Evolutionary conservation across 2,888 invertebrate genomes (phyloP).

Genomic region (Gibbula magus): DNA sequence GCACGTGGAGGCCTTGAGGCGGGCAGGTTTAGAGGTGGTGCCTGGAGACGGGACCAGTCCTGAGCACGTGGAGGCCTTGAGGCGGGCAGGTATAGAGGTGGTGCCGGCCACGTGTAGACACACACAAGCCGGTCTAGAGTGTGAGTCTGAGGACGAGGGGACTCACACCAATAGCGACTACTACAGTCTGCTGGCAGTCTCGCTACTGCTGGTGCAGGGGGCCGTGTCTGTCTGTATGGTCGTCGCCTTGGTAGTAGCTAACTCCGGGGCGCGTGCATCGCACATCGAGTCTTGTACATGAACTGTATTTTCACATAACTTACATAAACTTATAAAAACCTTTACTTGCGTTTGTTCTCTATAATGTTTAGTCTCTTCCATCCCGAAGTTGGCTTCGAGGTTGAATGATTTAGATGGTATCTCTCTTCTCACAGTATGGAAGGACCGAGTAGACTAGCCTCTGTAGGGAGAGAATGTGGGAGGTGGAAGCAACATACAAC

Average conservation of each 20-base stretch:
- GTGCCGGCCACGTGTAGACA: background rate
- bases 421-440: no score
- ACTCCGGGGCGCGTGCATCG: background rate
- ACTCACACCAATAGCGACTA: background rate
- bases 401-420: no score
- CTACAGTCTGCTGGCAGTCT: background rate
- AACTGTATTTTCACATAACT: background rate
- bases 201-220: background rate
- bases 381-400: no score
- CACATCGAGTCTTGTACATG: background rate
- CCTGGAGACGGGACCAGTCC: background rate
- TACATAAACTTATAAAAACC: background rate
- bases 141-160: background rate
- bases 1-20: background rate
- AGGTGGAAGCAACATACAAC: no score
- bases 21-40: background rate
- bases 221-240: background rate
- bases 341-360: no score
- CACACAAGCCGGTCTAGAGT: background rate
- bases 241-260: background rate
- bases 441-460: no score
- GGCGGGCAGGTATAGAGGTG: background rate
- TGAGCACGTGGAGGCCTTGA: background rate
- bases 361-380: no score
- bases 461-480: no score